Conservation (phyloP, 2,113 vertebrate genomes). For the Chlamydotis undulata region DNA sequence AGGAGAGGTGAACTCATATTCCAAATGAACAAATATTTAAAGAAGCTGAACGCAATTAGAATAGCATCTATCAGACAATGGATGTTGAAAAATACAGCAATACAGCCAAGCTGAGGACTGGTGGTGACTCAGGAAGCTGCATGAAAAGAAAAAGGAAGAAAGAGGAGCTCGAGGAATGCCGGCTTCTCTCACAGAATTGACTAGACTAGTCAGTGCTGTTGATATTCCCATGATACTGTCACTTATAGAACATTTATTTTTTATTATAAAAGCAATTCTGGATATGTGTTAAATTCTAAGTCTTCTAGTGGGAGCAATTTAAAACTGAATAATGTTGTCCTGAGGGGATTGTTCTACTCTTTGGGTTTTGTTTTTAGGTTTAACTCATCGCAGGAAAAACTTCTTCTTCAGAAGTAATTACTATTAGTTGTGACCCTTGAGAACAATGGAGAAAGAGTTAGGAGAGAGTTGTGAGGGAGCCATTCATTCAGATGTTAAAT, state of each 20-base stretch:
- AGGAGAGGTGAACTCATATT: not conserved
- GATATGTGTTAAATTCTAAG: constrained; percentile 49
- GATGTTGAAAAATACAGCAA: not conserved
- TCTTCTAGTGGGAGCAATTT: constrained; percentile 67
- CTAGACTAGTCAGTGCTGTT: constrained; percentile 31
- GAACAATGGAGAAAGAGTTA: not conserved
- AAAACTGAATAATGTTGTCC: constrained; percentile 61
- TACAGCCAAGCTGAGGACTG: not conserved
- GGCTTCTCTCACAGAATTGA: constrained; percentile 9
- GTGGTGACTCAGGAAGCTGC: not conserved
- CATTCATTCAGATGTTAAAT: constrained; percentile 10
- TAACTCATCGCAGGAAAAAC: constrained; percentile 34
- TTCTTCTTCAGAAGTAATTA: constrained; percentile 18
- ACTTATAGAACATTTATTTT: constrained; percentile 68
- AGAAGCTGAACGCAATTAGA: not conserved
- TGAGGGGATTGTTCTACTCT: constrained; percentile 23
- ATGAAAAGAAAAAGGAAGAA: not conserved
- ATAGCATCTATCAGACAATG: not conserved
- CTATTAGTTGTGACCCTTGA: constrained; percentile 32
- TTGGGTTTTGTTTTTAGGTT: constrained; percentile 64
- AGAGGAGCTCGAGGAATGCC: not conserved
- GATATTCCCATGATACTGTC: constrained; percentile 49
- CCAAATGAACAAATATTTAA: not conserved
- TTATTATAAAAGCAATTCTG: constrained; percentile 69
- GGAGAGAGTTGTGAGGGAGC: not conserved